Evolutionary conservation across 2,113 vertebrate genomes (phyloP).

Genomic region (Catagonus wagneri): DNA sequence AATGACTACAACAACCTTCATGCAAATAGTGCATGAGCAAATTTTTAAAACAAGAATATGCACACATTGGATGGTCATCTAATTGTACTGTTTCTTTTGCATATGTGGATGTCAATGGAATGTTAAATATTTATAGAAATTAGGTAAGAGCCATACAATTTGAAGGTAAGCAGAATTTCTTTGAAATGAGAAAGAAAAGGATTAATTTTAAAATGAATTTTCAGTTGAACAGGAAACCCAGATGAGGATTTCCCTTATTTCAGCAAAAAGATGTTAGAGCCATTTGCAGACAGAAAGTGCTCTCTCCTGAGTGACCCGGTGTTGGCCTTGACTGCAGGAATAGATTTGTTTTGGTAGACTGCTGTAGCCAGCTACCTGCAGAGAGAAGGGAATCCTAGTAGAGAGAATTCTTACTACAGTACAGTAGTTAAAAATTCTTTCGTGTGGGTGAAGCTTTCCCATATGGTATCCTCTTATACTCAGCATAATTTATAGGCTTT

Average conservation of each 20-base stretch:
- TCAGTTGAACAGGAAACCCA: conserved; percentile 80
- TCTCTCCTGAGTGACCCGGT: conserved; percentile 86
- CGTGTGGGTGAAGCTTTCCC: conserved; percentile 81
- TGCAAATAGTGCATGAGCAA: conserved; percentile 5
- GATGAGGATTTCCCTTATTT: conserved; percentile 86
- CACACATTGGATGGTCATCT: conserved; percentile 65
- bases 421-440: conserved; percentile 86
- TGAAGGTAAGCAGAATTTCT: conserved; percentile 77
- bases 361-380: conserved; percentile 91
- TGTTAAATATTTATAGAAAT: background rate
- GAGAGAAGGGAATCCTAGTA: conserved; percentile 92
- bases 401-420: conserved; percentile 87
- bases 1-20: conserved; percentile 54
- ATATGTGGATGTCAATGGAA: conserved; percentile 73
- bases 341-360: conserved; percentile 94
- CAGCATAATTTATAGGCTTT: conserved; percentile 75
- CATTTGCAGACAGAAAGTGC: conserved; percentile 88
- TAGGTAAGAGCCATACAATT: conserved; percentile 71
- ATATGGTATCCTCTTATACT: conserved; percentile 80
- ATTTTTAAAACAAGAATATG: conserved; percentile 68
- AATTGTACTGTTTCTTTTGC: conserved; percentile 50
- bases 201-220: conserved; percentile 87
- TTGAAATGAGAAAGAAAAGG: conserved; percentile 80
- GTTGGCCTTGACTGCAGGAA: conserved; percentile 91
- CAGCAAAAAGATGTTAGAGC: conserved; percentile 67